These are phyloP conservation scores for Volucella zonaria DNA, from an alignment of 2,888 invertebrate genomes.

Conservation along the genomic window DNA sequence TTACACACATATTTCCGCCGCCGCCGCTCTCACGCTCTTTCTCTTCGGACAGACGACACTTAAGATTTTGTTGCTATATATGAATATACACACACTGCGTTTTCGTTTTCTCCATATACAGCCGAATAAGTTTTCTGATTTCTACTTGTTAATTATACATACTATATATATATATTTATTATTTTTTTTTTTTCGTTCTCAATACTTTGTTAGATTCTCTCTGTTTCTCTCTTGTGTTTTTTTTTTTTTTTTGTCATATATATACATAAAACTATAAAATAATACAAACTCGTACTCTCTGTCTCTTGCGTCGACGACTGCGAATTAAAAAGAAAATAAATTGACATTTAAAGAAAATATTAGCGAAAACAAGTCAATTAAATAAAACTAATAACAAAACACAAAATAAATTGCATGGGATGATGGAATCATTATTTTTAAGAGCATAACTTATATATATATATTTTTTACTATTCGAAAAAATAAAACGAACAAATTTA, in stretches of 20 bases:
- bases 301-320: conserved; percentile 23
- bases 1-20: conserved; percentile 41
- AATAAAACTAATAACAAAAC: conserved; percentile 30
- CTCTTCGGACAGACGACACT: conserved; percentile 49
- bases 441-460: conserved; percentile 70
- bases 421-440: conserved; percentile 81
- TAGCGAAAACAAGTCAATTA: conserved; percentile 1
- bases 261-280: too few species aligned
- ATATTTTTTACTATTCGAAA: conserved; percentile 44
- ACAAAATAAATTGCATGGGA: conserved; percentile 77
- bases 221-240: conserved; percentile 26
- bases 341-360: not conserved
- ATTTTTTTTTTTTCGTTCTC: conserved; percentile 4
- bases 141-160: conserved; percentile 38
- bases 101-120: conserved; percentile 35
- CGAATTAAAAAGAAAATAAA: conserved; percentile 10
- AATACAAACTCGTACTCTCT: not conserved
- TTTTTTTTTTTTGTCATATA: too few species aligned
- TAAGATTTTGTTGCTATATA: conserved; percentile 54
- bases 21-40: conserved; percentile 20
- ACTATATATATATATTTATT: not conserved
- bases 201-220: conserved; percentile 38
- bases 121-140: conserved; percentile 56
- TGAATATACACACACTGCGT: conserved; percentile 35
- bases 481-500: conserved; percentile 40